Base-by-base conservation (phyloP, 2,888 invertebrate species). In the Acronicta alni region DNA sequence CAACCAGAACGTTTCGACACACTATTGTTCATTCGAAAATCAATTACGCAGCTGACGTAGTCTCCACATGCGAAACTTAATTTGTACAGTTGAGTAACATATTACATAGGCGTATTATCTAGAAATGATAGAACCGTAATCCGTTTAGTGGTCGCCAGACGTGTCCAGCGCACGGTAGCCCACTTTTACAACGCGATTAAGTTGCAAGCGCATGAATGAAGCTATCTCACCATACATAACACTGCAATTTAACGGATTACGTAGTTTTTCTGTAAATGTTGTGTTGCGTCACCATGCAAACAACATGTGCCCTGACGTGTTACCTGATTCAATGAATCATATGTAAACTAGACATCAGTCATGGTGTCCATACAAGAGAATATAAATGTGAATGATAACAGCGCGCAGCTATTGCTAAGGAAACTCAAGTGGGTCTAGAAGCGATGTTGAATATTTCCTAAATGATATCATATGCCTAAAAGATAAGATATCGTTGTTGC, bases 21-120 rank as follows among this genome's bases (percentile, higher is more conserved):
- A 82, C 83, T 82, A 90, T 90, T 92, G 90, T 91, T 89, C 84
- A 81, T 82, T 84, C 85, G 79, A 84, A 89, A 89, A 91, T 90
- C 89, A 88, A 92, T 90, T 91, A 89, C 84, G 73, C 74, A 80
- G 35, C 42, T 54, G 67, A 68, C 57, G 51, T 48, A 57, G 57
- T 53, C 57, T 39, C 57, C 84, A 83, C 86, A 84, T 86, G 85
- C 83, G 84, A 86, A 89, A 87, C 86, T 83, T 87, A 89, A 89
- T 89, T 88, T 82, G 77, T 77, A 64, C 77, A 87, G 77, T 88
- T 90, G 83, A 83, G 85, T 81, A 87, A 89, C 82, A 75, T 77
- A 73, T 80, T 86, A 89, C 82, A 77, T 78, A 72, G 35, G 69
- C 69, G 79, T 82, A 85, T 85, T 87, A 85, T 87, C 81, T 83